Percentiles rank a stretch among this genome's conserved stretches.
These are phyloP conservation scores for Prionchulus punctatus DNA, from an alignment of 2,888 invertebrate genomes.

Conservation along the genomic window DNA sequence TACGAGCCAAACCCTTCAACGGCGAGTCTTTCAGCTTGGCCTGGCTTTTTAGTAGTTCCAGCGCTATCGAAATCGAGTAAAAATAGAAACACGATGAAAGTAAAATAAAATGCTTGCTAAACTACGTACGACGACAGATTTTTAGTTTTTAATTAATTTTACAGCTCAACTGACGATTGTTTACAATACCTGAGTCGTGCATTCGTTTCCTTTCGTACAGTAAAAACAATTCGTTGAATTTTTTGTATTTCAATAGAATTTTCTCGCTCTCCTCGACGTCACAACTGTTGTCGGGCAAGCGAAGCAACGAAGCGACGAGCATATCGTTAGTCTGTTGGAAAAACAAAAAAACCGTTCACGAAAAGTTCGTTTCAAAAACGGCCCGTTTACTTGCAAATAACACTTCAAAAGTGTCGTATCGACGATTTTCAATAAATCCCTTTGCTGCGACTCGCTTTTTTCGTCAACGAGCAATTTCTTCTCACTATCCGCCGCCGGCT, in stretches of 20 bases:
- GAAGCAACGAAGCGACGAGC: conserved; percentile 69
- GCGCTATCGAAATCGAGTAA: conserved; percentile 42
- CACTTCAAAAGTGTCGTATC: conserved; percentile 93
- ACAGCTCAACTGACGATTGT: too few species aligned
- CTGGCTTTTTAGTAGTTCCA: conserved; percentile 63
- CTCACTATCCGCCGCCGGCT: background rate
- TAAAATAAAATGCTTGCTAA: too few species aligned
- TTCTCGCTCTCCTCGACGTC: conserved; percentile 82
- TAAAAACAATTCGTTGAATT: conserved; percentile 80
- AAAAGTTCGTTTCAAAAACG: background rate
- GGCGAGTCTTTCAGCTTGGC: conserved; percentile 49
- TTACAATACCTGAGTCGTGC: conserved; percentile 60
- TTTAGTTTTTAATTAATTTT: too few species aligned
- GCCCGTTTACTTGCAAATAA: conserved; percentile 75
- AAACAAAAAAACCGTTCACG: conserved; percentile 20
- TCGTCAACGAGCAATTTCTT: background rate
- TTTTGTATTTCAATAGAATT: conserved; percentile 65
- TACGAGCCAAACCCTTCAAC: conserved; percentile 60
- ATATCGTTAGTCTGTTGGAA: conserved; percentile 89
- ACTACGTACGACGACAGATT: too few species aligned
- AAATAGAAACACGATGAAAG: too few species aligned
- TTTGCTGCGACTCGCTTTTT: background rate
- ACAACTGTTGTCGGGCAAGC: conserved; percentile 66
- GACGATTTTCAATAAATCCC: conserved; percentile 60
- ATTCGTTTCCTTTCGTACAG: conserved; percentile 83